phyloP scores from a whole-genome alignment of 1,140 invertebrate genomes.

The Calephelis nemesis region DNA sequence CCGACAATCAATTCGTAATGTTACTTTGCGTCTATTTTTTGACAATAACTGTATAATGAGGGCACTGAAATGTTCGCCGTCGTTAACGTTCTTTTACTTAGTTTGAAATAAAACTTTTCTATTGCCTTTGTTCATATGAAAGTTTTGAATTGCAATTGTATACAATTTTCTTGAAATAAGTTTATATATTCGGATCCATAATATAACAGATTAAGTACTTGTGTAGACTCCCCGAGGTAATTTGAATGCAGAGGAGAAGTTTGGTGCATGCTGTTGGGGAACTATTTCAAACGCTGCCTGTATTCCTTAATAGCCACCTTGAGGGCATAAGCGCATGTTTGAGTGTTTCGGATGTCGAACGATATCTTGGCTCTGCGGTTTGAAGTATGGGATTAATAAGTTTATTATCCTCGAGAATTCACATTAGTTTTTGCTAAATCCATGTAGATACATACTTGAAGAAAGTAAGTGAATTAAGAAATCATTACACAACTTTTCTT shows the following conservation, averaged over 20 bases:
- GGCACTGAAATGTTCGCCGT: no score
- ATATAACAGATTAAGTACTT: slow-evolving; percentile 14
- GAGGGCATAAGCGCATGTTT: slow-evolving; percentile 42
- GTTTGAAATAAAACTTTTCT: no score
- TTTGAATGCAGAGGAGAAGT: slow-evolving; percentile 60
- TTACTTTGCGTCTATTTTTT: no score
- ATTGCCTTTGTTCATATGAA: no score
- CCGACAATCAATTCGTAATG: no score
- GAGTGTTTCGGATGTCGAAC: slow-evolving; percentile 37
- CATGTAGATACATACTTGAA: no score
- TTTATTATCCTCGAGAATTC: slow-evolving; percentile 3
- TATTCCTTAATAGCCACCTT: slow-evolving; percentile 54
- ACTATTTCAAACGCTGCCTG: slow-evolving; percentile 46
- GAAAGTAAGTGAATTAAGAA: no score
- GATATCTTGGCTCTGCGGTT: slow-evolving; percentile 32
- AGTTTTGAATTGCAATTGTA: slow-evolving; percentile 21
- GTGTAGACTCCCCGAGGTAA: slow-evolving; percentile 54
- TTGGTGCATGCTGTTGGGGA: slow-evolving; percentile 51
- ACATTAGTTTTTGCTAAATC: neutral
- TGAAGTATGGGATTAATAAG: slow-evolving; percentile 15
- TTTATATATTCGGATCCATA: slow-evolving; percentile 8
- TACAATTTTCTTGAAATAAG: slow-evolving; percentile 20
- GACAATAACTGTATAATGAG: no score
- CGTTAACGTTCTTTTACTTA: no score
- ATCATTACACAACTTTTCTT: no score